Evolutionary conservation across 2,888 invertebrate species (phyloP), one percentile per base, ranked within the genome.

Genomic region (Melitaea athalia): DNA sequence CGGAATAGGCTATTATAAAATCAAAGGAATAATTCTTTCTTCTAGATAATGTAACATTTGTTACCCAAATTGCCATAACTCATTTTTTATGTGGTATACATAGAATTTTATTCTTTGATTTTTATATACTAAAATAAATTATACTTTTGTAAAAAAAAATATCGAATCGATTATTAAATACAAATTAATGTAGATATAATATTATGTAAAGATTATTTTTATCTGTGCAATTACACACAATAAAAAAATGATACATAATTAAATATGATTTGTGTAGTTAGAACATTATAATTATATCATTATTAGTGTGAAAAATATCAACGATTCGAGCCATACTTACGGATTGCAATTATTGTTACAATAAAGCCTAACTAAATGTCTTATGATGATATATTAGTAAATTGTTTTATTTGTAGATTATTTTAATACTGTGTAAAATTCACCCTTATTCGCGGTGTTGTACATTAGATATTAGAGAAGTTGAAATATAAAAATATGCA

Each of bases 291-390:
- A 52, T 33, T 33, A 7, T 38, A 62, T 69, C 1, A 69, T 43
- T 49, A 49, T 57, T 67, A 70, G 63, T 70, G 67, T 74, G 75
- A 78, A 79, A 77, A 76, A 80, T 81, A 82, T 81, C 80, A 84
- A 84, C 76, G 85, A 90, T 88, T 89, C 87, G 88, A 90, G 88
- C 88, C 89, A 89, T 87, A 87, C 76, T 79, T 85, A 77, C 72
- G 72, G 67, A 75, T 76, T 74, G 75, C 77, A 76, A 77, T 77
- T 77, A 84, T 83, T 83, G 77, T 83, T 81, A 69, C 62, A 72
- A 78, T 82, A 81, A 85, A 83, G 90, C 91, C 91, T 91, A 91
- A 88, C 77, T 89, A 84, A 89, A 90, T 89, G 90, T 91, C 91
- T 91, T 91, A 92, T 91, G 90, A 91, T 77, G 74, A 71, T 72